Evolutionary conservation across 1,140 invertebrate species (phyloP).

Genomic region (Sminthurides bifidus): DNA sequence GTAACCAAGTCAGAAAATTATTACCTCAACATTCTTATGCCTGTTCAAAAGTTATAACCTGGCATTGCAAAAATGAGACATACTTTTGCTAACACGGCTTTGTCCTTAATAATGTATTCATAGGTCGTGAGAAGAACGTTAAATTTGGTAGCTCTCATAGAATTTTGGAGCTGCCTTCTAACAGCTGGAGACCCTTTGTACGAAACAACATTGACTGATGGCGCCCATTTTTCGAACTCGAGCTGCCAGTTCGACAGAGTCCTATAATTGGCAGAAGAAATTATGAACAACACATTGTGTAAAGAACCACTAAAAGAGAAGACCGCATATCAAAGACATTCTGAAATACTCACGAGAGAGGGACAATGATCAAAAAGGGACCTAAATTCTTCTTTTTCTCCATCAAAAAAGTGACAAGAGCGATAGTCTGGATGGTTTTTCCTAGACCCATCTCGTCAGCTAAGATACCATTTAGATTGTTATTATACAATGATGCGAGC

Average conservation of each 20-base stretch:
- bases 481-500: slow-evolving; percentile 60
- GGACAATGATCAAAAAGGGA: slow-evolving; percentile 57
- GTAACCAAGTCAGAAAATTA: slow-evolving; percentile 30
- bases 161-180: slow-evolving; percentile 41
- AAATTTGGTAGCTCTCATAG: slow-evolving; percentile 48
- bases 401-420: slow-evolving; percentile 54
- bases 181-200: slow-evolving; percentile 57
- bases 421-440: slow-evolving; percentile 52
- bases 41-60: neutral
- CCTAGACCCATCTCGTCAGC: slow-evolving; percentile 47
- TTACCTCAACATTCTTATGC: neutral
- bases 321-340: slow-evolving; percentile 77
- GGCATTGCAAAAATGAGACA: slow-evolving; percentile 63
- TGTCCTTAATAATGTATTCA: slow-evolving; percentile 59
- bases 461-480: slow-evolving; percentile 48
- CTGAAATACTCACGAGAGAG: slow-evolving; percentile 62
- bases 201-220: slow-evolving; percentile 48
- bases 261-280: slow-evolving; percentile 7
- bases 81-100: slow-evolving; percentile 59
- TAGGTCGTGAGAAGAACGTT: slow-evolving; percentile 60
- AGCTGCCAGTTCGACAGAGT: slow-evolving; percentile 58
- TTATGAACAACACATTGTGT: slow-evolving; percentile 49
- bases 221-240: slow-evolving; percentile 62
- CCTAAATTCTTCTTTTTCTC: slow-evolving; percentile 55
- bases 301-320: slow-evolving; percentile 56